Conservation (phyloP, 2,797 vertebrate genomes). For the Sylvilagus floridanus region DNA sequence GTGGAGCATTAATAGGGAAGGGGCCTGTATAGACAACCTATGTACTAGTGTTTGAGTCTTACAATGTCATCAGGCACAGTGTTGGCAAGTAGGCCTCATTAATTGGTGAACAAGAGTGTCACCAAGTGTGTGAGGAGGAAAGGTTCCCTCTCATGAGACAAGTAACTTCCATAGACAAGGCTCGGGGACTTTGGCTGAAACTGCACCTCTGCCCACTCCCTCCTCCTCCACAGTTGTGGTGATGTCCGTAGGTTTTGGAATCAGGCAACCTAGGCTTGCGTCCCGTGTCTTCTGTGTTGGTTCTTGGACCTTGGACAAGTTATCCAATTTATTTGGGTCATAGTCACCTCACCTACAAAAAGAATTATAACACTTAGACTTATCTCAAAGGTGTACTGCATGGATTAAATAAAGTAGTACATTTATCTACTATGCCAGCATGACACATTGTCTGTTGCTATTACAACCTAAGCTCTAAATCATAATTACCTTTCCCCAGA, state of each 20-base stretch:
- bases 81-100: neutral
- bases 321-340: neutral
- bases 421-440: neutral
- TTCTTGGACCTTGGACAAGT: neutral
- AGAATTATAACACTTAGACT: neutral
- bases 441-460: neutral
- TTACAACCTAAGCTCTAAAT: conserved; percentile 19
- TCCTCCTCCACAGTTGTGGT: accelerated
- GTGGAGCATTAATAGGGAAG: neutral
- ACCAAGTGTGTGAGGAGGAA: neutral
- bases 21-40: neutral
- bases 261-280: neutral
- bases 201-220: accelerated
- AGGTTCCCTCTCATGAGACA: neutral
- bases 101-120: neutral
- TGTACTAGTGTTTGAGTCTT: neutral
- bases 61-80: neutral
- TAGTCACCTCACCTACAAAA: neutral
- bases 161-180: neutral
- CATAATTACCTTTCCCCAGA: neutral
- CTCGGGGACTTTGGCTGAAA: neutral
- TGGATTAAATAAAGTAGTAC: conserved; percentile 1
- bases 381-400: neutral
- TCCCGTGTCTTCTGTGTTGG: neutral
- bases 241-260: neutral